A percentile compares a stretch with the other conserved stretches of the same genome.
These are phyloP conservation scores for Lomographa bimaculata DNA, from an alignment of 2,888 invertebrate species.

Conservation along the genomic window DNA sequence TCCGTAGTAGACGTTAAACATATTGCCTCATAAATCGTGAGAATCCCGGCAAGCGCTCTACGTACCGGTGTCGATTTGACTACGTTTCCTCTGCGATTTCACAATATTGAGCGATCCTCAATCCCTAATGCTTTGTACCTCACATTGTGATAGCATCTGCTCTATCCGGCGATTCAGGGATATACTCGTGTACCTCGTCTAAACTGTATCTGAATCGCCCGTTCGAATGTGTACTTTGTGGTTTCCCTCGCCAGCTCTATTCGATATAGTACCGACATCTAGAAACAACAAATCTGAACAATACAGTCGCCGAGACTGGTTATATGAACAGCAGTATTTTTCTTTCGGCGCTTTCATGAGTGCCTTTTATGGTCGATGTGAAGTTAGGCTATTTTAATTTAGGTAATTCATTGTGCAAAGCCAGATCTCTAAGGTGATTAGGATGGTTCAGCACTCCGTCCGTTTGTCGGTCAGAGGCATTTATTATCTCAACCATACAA, in stretches of 20 bases:
- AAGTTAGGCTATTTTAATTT: too few relatives aligned
- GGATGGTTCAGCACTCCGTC: too few relatives aligned
- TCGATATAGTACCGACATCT: conserved; percentile 4
- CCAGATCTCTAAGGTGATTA: too few relatives aligned
- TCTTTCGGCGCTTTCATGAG: too few relatives aligned
- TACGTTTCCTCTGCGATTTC: conserved; percentile 77
- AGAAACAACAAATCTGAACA: neutral
- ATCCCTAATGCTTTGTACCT: conserved; percentile 31
- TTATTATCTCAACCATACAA: too few relatives aligned
- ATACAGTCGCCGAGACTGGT: too few relatives aligned
- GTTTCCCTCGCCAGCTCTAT: too few relatives aligned
- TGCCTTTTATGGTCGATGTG: too few relatives aligned
- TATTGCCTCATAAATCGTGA: conserved; percentile 83
- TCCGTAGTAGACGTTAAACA: conserved; percentile 82
- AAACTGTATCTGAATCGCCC: conserved; percentile 10
- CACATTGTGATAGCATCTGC: conserved; percentile 22
- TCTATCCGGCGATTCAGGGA: conserved; percentile 10
- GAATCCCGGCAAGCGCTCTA: conserved; percentile 76
- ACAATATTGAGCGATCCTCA: conserved; percentile 65
- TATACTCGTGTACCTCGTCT: conserved; percentile 4
- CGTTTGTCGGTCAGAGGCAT: too few relatives aligned
- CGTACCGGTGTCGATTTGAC: conserved; percentile 79
- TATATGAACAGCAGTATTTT: too few relatives aligned
- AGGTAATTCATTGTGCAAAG: too few relatives aligned
- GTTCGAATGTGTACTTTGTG: conserved; percentile 12